phyloP scores from a whole-genome alignment of 2,113 vertebrate genomes.

The Trachemys scripta region DNA sequence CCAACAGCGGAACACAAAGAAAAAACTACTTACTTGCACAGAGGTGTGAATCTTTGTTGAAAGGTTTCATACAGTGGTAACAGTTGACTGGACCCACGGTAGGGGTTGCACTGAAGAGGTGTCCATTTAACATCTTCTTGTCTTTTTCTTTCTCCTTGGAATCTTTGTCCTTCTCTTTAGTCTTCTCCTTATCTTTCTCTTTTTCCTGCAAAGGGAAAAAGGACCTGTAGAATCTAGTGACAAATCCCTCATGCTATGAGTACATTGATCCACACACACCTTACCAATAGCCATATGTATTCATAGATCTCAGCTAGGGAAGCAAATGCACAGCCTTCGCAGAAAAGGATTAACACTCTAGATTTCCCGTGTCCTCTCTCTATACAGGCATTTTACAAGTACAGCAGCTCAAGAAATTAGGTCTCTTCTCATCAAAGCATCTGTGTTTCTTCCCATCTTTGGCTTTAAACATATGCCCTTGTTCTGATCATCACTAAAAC shows the following conservation, averaged over 20 bases:
- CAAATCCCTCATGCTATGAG: background rate
- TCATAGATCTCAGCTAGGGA: background rate
- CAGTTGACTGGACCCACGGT: constrained; percentile 83
- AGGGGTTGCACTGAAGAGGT: constrained; percentile 83
- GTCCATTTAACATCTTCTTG: constrained; percentile 89
- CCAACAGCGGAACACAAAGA: too few relatives aligned
- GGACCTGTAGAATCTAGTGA: background rate
- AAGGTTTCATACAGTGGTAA: constrained; percentile 88
- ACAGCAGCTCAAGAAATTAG: accelerated
- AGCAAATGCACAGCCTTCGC: background rate
- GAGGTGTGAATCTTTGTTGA: constrained; percentile 88
- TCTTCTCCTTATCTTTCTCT: constrained; percentile 90
- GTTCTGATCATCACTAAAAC: background rate
- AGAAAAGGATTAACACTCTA: background rate
- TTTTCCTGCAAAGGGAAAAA: constrained; percentile 78
- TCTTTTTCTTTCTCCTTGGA: constrained; percentile 91
- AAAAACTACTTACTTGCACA: constrained; percentile 87
- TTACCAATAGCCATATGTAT: constrained; percentile 29
- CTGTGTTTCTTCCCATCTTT: background rate
- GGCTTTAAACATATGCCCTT: background rate
- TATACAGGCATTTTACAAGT: background rate
- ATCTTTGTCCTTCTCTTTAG: constrained; percentile 89
- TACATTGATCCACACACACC: background rate
- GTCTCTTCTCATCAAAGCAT: background rate
- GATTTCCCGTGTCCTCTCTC: background rate